Percentiles rank a stretch among this genome's conserved stretches.
These are phyloP conservation scores for Plebejus argus DNA, from an alignment of 2,888 invertebrate genomes.

Conservation along the genomic window DNA sequence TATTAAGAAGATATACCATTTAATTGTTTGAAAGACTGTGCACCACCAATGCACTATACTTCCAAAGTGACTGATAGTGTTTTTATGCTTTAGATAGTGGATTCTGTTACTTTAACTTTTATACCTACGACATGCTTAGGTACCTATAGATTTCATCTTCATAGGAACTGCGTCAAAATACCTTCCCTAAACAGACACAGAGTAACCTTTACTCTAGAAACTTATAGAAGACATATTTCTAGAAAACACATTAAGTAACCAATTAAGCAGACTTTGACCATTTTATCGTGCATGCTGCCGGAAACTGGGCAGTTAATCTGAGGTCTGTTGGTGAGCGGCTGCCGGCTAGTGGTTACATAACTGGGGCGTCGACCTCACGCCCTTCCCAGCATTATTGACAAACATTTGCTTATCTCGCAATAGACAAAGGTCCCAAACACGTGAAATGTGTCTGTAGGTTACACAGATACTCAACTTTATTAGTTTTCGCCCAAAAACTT, in stretches of 20 bases:
- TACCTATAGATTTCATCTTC: neutral
- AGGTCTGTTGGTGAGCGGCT: neutral
- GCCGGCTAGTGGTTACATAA: constrained; percentile 17
- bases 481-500: no score
- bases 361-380: constrained; percentile 12
- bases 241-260: neutral
- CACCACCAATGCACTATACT: no score
- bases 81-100: no score
- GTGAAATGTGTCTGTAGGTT: neutral
- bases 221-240: neutral
- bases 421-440: neutral
- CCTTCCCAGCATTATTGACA: neutral
- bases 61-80: no score
- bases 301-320: constrained; percentile 14
- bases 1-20: no score
- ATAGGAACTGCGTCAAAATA: neutral
- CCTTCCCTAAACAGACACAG: neutral
- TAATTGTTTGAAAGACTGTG: no score
- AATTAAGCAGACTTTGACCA: neutral
- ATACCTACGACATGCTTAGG: no score
- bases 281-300: constrained; percentile 1
- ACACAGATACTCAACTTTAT: neutral
- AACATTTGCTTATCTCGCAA: constrained; percentile 10
- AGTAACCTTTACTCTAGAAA: neutral
- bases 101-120: no score